These are phyloP conservation scores for Peribatodes rhomboidaria DNA, from an alignment of 2,888 invertebrate species.

Conservation along the genomic window DNA sequence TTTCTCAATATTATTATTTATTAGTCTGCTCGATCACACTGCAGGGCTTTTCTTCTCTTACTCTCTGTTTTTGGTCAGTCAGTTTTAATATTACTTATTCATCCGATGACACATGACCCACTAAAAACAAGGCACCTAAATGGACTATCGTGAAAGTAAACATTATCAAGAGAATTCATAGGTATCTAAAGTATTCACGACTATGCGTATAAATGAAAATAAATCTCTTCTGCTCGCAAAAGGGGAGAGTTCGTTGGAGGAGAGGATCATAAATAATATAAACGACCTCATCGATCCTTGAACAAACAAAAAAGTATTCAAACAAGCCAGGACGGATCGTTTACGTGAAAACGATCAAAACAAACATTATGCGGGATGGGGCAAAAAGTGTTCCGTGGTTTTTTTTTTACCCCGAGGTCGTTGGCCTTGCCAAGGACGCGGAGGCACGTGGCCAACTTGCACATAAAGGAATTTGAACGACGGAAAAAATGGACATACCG, in stretches of 20 bases:
- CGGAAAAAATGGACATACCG: constrained; percentile 58
- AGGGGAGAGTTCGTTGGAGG: constrained; percentile 46
- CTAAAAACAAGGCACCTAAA: constrained; percentile 8
- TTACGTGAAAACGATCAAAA: constrained; percentile 83
- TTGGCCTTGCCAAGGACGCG: constrained; percentile 81
- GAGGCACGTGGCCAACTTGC: constrained; percentile 72
- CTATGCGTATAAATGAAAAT: constrained; percentile 31
- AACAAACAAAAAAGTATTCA: constrained; percentile 61
- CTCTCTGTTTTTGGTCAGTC: not conserved
- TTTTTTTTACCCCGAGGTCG: constrained; percentile 71
- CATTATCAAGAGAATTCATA: constrained; percentile 13
- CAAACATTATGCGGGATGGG: constrained; percentile 76
- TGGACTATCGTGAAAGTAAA: constrained; percentile 17
- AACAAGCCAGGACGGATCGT: constrained; percentile 68
- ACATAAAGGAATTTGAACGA: constrained; percentile 66
- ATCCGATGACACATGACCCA: not conserved
- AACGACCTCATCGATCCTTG: constrained; percentile 64
- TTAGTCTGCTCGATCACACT: not conserved
- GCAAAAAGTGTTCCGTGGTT: constrained; percentile 74
- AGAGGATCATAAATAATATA: constrained; percentile 65
- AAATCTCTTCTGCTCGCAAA: constrained; percentile 39
- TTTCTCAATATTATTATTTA: not conserved
- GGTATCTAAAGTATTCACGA: constrained; percentile 13
- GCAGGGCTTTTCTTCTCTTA: not conserved
- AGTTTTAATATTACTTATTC: not conserved